Percentiles rank a stretch among this genome's conserved stretches.
phyloP scores from a whole-genome alignment of 2,113 vertebrate species.

The Tamias sibiricus region DNA sequence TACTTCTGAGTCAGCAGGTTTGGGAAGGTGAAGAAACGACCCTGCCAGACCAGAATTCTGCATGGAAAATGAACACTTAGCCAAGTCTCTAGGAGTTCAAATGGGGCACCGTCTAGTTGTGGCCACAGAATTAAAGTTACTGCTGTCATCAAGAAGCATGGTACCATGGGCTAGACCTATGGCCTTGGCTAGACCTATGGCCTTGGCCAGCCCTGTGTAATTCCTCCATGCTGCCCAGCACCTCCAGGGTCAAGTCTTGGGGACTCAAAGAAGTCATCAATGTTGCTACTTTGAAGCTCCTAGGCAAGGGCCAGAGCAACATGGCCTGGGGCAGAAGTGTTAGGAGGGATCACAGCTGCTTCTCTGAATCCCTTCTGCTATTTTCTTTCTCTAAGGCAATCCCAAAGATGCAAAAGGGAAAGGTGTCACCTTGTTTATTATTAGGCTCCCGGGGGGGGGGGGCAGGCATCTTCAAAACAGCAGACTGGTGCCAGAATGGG shows the following conservation, averaged over 20 bases:
- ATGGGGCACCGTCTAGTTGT: too few relatives aligned
- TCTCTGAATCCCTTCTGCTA: not conserved
- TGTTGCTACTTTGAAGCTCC: not conserved
- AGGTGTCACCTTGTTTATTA: not conserved
- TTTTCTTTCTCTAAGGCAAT: not conserved
- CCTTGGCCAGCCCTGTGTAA: not conserved
- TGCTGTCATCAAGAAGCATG: too few relatives aligned
- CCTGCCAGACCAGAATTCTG: too few relatives aligned
- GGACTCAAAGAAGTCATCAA: not conserved
- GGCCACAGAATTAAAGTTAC: too few relatives aligned
- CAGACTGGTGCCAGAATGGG: too few relatives aligned
- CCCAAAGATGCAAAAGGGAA: not conserved
- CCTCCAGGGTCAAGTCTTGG: not conserved
- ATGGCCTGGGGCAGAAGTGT: not conserved
- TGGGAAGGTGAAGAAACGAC: too few relatives aligned
- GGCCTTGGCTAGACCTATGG: not conserved
- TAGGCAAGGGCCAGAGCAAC: not conserved
- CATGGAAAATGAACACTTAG: too few relatives aligned
- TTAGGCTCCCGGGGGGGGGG: too few relatives aligned
- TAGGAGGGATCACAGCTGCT: not conserved
- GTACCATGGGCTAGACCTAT: too few relatives aligned
- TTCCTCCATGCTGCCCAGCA: not conserved
- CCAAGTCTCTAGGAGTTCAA: too few relatives aligned
- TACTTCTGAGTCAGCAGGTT: too few relatives aligned
- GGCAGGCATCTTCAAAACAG: too few relatives aligned